A percentile compares a stretch with the other conserved stretches of the same genome.
Evolutionary conservation across 2,888 invertebrate species (phyloP).

Genomic region (Trichopria drosophilae): DNA sequence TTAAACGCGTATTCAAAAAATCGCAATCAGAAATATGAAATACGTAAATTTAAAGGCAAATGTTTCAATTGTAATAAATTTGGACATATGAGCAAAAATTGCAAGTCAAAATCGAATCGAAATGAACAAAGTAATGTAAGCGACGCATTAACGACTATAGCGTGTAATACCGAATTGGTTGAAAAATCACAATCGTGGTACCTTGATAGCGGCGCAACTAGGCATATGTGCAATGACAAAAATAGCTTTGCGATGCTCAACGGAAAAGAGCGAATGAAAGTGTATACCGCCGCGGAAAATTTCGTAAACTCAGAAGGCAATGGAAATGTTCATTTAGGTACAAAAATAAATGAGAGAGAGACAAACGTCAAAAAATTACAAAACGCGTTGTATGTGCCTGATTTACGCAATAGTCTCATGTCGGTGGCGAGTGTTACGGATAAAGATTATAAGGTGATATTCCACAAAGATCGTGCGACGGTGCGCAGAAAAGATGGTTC

Average conservation of each 20-base stretch:
- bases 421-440: conserved; percentile 40
- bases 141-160: conserved; percentile 17
- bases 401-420: conserved; percentile 39
- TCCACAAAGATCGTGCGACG: conserved; percentile 30
- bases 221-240: conserved; percentile 29
- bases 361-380: conserved; percentile 28
- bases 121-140: conserved; percentile 2
- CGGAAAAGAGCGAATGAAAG: conserved; percentile 10
- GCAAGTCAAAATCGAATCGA: conserved; percentile 1
- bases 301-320: conserved; percentile 18
- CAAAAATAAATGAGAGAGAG: not conserved
- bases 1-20: not conserved
- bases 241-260: conserved; percentile 14
- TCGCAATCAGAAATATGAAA: not conserved
- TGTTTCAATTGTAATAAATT: conserved; percentile 27
- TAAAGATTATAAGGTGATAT: conserved; percentile 36
- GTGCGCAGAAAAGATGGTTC: conserved; percentile 32
- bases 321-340: conserved; percentile 21
- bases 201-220: conserved; percentile 30
- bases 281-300: conserved; percentile 28
- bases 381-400: conserved; percentile 40
- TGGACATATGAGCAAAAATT: conserved; percentile 14
- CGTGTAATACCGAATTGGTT: conserved; percentile 14
- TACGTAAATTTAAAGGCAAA: conserved; percentile 15
- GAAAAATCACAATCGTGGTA: conserved; percentile 22